These are phyloP conservation scores for Danionella dracula DNA, from an alignment of 2,797 vertebrate species.

Conservation along the genomic window DNA sequence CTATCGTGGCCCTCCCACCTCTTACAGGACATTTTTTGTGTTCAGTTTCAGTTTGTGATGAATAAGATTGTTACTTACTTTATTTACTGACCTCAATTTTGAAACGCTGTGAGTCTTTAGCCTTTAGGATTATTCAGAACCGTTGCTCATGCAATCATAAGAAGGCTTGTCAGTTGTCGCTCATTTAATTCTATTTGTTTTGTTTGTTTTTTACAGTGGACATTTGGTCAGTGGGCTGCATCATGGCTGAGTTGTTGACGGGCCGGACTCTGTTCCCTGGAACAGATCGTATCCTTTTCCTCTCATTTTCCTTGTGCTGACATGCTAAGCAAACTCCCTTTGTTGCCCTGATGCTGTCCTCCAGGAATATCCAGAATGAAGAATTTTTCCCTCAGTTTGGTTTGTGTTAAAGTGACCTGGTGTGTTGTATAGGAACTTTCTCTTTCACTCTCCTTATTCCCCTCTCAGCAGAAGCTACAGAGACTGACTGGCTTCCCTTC, in stretches of 20 bases:
- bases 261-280: conserved; percentile 95
- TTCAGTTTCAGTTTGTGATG: too few relatives aligned
- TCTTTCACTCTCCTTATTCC: background rate
- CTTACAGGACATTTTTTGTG: too few relatives aligned
- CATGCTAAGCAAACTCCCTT: background rate
- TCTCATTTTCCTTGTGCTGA: background rate
- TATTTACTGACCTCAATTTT: too few relatives aligned
- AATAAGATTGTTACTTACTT: too few relatives aligned
- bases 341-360: background rate
- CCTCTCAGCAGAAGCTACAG: background rate
- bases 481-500: background rate
- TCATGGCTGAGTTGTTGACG: conserved; percentile 97
- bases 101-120: too few relatives aligned
- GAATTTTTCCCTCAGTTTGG: background rate
- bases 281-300: conserved; percentile 96
- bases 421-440: background rate
- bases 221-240: conserved; percentile 99
- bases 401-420: too few relatives aligned
- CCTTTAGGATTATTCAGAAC: too few relatives aligned
- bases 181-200: conserved; percentile 25
- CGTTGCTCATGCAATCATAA: too few relatives aligned
- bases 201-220: conserved; percentile 80
- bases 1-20: too few relatives aligned
- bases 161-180: too few relatives aligned
- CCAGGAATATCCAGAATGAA: background rate